phyloP scores from a whole-genome alignment of 2,888 invertebrate species.

The Choreutis nemorana region DNA sequence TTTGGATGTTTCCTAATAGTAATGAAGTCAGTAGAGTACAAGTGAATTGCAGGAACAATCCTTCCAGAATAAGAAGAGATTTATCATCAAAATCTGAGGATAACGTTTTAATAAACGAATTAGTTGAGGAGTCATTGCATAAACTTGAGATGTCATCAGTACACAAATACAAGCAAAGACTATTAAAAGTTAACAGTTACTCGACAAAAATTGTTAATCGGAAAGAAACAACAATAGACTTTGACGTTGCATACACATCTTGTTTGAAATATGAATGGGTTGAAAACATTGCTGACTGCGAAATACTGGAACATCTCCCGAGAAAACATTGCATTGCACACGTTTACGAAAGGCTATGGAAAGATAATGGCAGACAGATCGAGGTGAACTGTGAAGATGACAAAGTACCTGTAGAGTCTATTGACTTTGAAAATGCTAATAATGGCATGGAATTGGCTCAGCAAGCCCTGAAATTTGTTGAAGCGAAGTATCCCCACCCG shows the following conservation, averaged over 20 bases:
- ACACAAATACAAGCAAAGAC: slow-evolving; percentile 40
- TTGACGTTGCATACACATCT: slow-evolving; percentile 47
- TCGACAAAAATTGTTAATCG: slow-evolving; percentile 37
- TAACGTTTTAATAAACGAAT: slow-evolving; percentile 25
- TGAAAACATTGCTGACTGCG: slow-evolving; percentile 34
- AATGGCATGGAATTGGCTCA: slow-evolving; percentile 34
- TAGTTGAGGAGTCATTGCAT: slow-evolving; percentile 33
- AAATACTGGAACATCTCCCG: slow-evolving; percentile 41
- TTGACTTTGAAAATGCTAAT: slow-evolving; percentile 35
- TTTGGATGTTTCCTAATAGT: slow-evolving; percentile 28
- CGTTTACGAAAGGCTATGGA: slow-evolving; percentile 40
- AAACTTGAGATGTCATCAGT: slow-evolving; percentile 41
- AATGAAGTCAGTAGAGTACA: slow-evolving; percentile 22
- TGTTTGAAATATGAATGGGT: slow-evolving; percentile 50
- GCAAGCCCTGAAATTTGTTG: slow-evolving; percentile 44
- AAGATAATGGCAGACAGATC: slow-evolving; percentile 32
- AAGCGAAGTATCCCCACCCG: slow-evolving; percentile 49
- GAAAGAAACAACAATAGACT: slow-evolving; percentile 41
- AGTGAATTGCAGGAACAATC: slow-evolving; percentile 18
- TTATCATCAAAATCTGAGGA: slow-evolving; percentile 20
- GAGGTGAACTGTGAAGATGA: slow-evolving; percentile 43
- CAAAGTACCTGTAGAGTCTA: slow-evolving; percentile 34
- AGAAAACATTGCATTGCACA: slow-evolving; percentile 41
- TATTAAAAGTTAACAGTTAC: slow-evolving; percentile 37
- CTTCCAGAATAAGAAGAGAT: slow-evolving; percentile 22